These are phyloP conservation scores for Apamea anceps DNA, from an alignment of 2,888 invertebrate species.

Conservation along the genomic window DNA sequence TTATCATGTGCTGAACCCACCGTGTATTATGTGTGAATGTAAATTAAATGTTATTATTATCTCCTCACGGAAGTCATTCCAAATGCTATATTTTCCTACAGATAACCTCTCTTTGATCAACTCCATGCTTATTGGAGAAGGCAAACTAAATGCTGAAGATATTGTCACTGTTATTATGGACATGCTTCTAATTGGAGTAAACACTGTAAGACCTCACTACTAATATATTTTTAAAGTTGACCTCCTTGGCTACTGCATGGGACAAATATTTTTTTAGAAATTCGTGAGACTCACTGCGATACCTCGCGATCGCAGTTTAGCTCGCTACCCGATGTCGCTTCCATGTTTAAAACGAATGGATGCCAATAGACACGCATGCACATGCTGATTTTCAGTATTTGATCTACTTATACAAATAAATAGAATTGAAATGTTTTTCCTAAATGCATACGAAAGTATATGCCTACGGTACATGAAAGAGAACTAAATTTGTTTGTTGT, in stretches of 20 bases:
- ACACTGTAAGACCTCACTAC: slow-evolving; percentile 85
- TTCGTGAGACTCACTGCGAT: background rate
- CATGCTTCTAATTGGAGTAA: slow-evolving; percentile 92
- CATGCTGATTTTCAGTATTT: background rate
- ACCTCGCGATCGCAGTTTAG: background rate
- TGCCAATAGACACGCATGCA: background rate
- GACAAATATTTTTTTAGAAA: background rate
- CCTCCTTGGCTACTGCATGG: background rate
- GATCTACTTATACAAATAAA: too few relatives aligned
- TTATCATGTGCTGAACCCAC: too few relatives aligned
- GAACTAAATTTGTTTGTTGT: too few relatives aligned
- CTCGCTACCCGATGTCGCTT: background rate
- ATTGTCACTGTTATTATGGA: slow-evolving; percentile 92
- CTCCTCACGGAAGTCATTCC: background rate
- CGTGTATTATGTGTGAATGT: too few relatives aligned
- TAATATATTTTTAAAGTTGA: background rate
- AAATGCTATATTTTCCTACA: slow-evolving; percentile 20
- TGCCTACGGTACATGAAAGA: too few relatives aligned
- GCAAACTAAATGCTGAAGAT: slow-evolving; percentile 90
- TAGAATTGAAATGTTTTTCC: too few relatives aligned
- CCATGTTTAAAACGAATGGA: background rate
- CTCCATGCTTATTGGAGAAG: slow-evolving; percentile 89
- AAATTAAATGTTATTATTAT: background rate
- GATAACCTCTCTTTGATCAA: slow-evolving; percentile 85
- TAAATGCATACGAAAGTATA: too few relatives aligned